Base-by-base conservation (phyloP, 2,113 vertebrate genomes). In the Phaethornis superciliosus region DNA sequence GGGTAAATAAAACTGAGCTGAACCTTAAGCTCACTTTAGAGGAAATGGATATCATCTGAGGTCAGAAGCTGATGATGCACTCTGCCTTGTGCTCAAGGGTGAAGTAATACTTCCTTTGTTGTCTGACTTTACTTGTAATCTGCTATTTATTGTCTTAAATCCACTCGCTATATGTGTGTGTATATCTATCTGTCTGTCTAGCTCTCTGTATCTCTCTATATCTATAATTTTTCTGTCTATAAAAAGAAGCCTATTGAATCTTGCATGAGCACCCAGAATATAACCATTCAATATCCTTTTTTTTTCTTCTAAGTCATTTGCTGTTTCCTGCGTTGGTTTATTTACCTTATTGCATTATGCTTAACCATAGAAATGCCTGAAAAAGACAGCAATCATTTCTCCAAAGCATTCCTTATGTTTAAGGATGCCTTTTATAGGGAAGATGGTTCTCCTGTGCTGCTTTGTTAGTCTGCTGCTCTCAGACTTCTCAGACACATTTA, bases 81-180 rank as follows among this genome's bases (percentile, higher is more conserved):
- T 95, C 85, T 58, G 81, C 35, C 55, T 79, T 71, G 15, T 0
- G 1, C 71, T 85, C 47, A 49, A 51, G 67, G 59, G 14, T 97
- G 95, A 96, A 75, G 88, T 94, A 87, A 88, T 94, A 56, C 65
- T 94, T 96, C 92, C 85, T 47, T 58, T 82, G 32, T 82, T 21
- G 3, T 82, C 26, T 72, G 7, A 28, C 37, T 63, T 89, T 30
- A 71, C 94, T 88, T 62, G 27, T 75, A 74, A 56, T 83, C 67
- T 76, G 21, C 58, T 75, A 19, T 37, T 83, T 91, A 42, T 23
- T 91, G 21, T 65, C 68, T 76, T 54, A 87, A 76, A 80, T 35
- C 49, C 21, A 42, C 20, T 78, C 28, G 21, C 15, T 76, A 5
- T 42, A 7, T 85, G 15, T 67, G 9, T n/a, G 6, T 26, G 1